phyloP scores from a whole-genome alignment of 2,888 invertebrate species.

The Drosophila parthenogenetica region DNA sequence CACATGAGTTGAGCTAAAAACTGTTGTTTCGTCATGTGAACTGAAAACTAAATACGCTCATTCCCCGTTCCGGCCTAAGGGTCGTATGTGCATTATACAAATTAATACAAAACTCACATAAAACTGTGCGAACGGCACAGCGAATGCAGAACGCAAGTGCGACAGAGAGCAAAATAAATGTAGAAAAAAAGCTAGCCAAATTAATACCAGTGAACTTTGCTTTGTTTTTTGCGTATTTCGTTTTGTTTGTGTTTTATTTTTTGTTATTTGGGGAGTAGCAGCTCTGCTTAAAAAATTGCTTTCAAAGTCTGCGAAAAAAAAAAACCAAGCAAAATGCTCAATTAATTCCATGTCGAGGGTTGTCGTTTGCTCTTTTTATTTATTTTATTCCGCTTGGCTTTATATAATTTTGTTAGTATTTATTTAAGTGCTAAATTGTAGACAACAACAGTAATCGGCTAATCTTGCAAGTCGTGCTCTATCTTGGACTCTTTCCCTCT shows the following conservation, averaged over 20 bases:
- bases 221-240: conserved; percentile 17
- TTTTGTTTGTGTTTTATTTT: conserved; percentile 2
- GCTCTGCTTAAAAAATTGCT: conserved; percentile 14
- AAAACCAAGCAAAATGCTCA: conserved; percentile 49
- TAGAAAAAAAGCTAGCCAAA: conserved; percentile 27
- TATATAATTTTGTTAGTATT: conserved; percentile 11
- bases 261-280: conserved; percentile 15
- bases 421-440: conserved; percentile 17
- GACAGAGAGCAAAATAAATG: background rate
- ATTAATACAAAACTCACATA: conserved; percentile 56
- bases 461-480: background rate
- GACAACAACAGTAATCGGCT: conserved; percentile 43
- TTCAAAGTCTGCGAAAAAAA: conserved; percentile 10
- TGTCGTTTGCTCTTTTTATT: conserved; percentile 18
- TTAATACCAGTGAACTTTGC: conserved; percentile 57
- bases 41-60: conserved; percentile 13
- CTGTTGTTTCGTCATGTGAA: conserved; percentile 57
- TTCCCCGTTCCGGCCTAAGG: conserved; percentile 33
- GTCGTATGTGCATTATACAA: conserved; percentile 64
- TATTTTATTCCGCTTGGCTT: conserved; percentile 27
- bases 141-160: background rate
- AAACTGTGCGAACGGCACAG: conserved; percentile 2
- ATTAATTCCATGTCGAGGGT: conserved; percentile 43
- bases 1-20: conserved; percentile 32
- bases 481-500: background rate